Base-by-base conservation (phyloP, 2,888 invertebrate species). In the Andrena hattorfiana region DNA sequence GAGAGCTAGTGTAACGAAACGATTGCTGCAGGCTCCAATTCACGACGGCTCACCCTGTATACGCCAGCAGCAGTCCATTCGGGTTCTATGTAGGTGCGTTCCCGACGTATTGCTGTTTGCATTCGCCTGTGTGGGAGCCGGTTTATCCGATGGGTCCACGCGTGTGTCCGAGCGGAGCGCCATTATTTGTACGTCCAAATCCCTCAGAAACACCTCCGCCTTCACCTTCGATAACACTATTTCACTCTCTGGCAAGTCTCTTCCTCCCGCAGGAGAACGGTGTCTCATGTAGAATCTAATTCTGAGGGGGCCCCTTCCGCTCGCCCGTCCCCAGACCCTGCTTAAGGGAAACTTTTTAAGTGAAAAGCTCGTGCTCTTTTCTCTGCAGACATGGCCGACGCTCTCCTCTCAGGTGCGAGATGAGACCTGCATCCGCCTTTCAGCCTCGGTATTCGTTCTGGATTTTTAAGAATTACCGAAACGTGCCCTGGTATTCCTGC, bases 271-370 rank as follows among this genome's bases (percentile, higher is more conserved):
- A 76, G 83, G 81, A 82, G 77, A 88, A 84, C 81, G 85, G 81
- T 80, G 80, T 81, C 83, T 76, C 87, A 79, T 85, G 84, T 77
- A 86, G 88, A 89, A 89, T 89, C 88, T 89, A 89, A 89, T 89
- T 87, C 85, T 76, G 79, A 76, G 83, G 74, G 62, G 16, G 70
- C 81, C 73, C 62, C 69, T 62, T 35, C 70, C 86, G 72, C 67
- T 72, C 59, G 28, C 69, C 20, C 79, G 75, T 80, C 83, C 73
- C 85, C 51, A 68, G 80, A 78, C 82, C 83, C 85, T 85, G 75
- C 80, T 88, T 88, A 87, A 85, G 81, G 66, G 83, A 88, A 88
- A 88, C 88, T 88, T 88, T 88, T 88, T 88, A 88, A 88, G 88
- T 88, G 87, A 88, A 88, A 87, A 85, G 87, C 88, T 87, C 77